These are phyloP conservation scores for Alexandromys oeconomus DNA, from an alignment of 2,797 vertebrate species.

Conservation along the genomic window DNA sequence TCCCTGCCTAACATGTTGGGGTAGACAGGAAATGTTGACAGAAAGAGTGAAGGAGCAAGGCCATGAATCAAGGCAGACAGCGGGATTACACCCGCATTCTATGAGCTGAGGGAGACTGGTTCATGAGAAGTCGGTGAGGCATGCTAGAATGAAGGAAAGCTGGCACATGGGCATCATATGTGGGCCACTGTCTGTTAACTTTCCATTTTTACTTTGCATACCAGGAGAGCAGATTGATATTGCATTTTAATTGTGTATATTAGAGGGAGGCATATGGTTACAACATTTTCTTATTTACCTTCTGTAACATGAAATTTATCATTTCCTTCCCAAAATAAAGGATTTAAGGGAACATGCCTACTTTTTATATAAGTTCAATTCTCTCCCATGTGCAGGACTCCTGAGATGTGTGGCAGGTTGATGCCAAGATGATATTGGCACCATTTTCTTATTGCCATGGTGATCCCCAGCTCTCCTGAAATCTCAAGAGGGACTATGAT, in stretches of 20 bases:
- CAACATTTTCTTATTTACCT: constrained; percentile 79
- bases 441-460: constrained; percentile 90
- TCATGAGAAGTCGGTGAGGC: background rate
- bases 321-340: constrained; percentile 80
- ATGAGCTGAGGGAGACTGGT: background rate
- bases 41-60: constrained; percentile 53
- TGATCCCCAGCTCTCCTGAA: constrained; percentile 88
- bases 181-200: constrained; percentile 81
- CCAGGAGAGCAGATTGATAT: constrained; percentile 77
- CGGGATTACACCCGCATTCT: background rate
- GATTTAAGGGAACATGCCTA: constrained; percentile 66
- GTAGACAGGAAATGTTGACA: constrained; percentile 7
- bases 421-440: constrained; percentile 89
- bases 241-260: constrained; percentile 78
- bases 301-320: constrained; percentile 83
- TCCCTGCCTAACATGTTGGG: background rate
- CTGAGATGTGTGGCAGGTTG: constrained; percentile 83
- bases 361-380: constrained; percentile 85
- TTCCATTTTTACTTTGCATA: constrained; percentile 77
- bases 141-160: constrained; percentile 32
- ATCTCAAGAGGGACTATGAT: constrained; percentile 86
- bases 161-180: constrained; percentile 64
- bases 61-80: constrained; percentile 33
- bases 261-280: constrained; percentile 77
- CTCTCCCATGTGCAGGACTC: constrained; percentile 85